Conservation (phyloP, 1,140 invertebrate genomes). For the Zaprionus lachaisei region DNA sequence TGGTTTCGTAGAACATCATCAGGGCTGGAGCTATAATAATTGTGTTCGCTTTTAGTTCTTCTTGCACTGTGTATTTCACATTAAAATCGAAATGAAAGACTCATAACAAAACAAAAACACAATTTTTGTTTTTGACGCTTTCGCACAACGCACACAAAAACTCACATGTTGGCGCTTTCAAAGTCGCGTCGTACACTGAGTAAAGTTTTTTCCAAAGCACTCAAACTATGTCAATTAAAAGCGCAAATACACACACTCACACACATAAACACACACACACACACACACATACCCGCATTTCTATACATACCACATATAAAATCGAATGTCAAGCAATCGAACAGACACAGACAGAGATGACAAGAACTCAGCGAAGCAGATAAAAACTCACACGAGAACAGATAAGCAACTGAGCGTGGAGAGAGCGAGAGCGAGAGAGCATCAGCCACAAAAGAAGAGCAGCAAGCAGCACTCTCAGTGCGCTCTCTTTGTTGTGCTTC, state of each 20-base stretch:
- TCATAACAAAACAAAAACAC: conserved; percentile 19
- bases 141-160: conserved; percentile 6
- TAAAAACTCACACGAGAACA: conserved; percentile 22
- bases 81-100: conserved; percentile 3
- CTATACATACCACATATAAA: conserved; percentile 12
- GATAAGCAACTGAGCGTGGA: conserved; percentile 26
- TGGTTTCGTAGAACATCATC: conserved; percentile 75
- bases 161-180: conserved; percentile 65
- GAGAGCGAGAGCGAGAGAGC: conserved; percentile 5
- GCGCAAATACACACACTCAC: conserved; percentile 50
- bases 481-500: background rate
- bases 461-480: background rate
- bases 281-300: conserved; percentile 22
- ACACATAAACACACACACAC: conserved; percentile 37
- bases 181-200: conserved; percentile 70
- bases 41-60: background rate
- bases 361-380: conserved; percentile 33
- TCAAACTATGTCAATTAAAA: conserved; percentile 69
- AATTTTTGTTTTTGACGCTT: conserved; percentile 12
- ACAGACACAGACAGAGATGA: conserved; percentile 16
- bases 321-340: conserved; percentile 47
- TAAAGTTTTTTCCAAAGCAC: conserved; percentile 52
- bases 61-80: conserved; percentile 7
- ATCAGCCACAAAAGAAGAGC: background rate
- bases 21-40: conserved; percentile 14